Percentiles rank a stretch among this genome's conserved stretches.
Conservation (phyloP, 37 sponge, comb jelly and placozoan genomes). For the Agelas oroides region DNA sequence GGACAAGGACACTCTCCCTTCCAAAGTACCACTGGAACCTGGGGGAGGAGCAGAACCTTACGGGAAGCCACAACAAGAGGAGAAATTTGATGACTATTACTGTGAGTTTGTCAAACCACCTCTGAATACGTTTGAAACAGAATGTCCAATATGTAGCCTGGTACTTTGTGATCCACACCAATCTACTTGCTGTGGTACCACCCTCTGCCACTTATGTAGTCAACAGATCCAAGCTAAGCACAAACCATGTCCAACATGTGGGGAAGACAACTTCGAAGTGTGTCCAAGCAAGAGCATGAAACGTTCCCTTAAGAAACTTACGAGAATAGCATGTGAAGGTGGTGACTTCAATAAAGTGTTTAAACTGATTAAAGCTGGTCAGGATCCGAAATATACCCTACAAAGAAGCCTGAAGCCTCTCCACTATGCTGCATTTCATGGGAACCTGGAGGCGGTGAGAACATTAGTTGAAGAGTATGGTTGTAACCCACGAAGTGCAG, state of each 20-base stretch:
- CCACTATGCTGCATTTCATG: constrained; percentile 10
- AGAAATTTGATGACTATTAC: no score
- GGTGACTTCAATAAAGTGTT: no score
- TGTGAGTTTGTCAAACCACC: no score
- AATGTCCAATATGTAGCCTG: no score
- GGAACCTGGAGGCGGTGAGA: neutral
- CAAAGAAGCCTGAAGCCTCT: neutral
- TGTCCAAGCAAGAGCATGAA: neutral
- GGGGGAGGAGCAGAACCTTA: no score
- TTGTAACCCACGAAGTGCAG: neutral
- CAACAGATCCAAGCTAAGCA: constrained; percentile 12
- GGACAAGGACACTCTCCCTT: no score
- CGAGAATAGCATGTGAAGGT: no score
- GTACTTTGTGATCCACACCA: no score
- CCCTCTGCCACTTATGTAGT: constrained; percentile 42
- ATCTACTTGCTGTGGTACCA: neutral
- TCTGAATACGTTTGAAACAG: no score
- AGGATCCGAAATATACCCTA: constrained; percentile 52
- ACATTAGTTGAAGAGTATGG: neutral
- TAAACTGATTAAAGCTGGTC: neutral
- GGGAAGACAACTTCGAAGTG: neutral
- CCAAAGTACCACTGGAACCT: no score
- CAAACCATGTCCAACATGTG: constrained; percentile 49
- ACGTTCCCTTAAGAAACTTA: no score
- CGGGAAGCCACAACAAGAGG: no score